Evolutionary conservation across 2,797 vertebrate species (phyloP).

Genomic region (Lemur catta): DNA sequence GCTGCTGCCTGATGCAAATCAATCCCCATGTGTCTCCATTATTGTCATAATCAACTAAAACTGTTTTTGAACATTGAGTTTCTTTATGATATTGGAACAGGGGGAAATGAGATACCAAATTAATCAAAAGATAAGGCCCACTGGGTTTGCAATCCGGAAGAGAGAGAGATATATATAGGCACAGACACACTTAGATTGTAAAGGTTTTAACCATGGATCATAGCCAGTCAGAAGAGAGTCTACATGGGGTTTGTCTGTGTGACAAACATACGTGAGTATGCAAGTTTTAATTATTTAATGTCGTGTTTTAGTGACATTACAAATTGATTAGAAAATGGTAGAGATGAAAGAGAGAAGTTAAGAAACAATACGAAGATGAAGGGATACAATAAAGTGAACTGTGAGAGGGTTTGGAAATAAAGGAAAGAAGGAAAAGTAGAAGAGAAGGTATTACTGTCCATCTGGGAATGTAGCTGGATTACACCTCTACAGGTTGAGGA

Average conservation of each 20-base stretch:
- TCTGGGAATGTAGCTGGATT: not conserved
- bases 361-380: not conserved
- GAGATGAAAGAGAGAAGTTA: not conserved
- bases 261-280: too few relatives aligned
- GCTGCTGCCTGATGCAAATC: constrained; percentile 19
- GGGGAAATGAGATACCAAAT: constrained; percentile 16
- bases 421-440: not conserved
- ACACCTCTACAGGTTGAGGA: not conserved
- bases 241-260: not conserved
- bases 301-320: not conserved
- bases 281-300: not conserved
- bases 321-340: not conserved
- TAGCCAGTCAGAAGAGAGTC: not conserved
- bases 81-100: constrained; percentile 53
- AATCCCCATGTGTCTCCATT: constrained; percentile 34
- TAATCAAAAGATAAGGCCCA: constrained; percentile 51
- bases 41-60: constrained; percentile 25
- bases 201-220: not conserved
- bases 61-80: not conserved
- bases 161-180: not conserved
- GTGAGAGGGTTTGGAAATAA: not conserved
- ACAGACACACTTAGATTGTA: not conserved
- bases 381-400: not conserved
- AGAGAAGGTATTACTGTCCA: not conserved
- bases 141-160: not conserved